Base-by-base conservation (phyloP, 2,113 vertebrate genomes). In the Tachycineta bicolor region DNA sequence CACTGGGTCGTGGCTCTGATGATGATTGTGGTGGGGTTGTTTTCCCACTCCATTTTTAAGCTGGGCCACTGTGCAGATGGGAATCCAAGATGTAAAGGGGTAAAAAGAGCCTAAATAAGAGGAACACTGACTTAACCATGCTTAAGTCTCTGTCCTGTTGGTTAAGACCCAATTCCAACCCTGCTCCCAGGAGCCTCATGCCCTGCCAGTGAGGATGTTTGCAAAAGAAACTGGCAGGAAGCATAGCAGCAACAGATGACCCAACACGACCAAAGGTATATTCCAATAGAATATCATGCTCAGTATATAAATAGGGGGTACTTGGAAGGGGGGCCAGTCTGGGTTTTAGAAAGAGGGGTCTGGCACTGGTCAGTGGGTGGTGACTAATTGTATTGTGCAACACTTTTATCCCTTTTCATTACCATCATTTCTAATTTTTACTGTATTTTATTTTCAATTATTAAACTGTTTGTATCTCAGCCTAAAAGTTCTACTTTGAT, bases 21-120 rank as follows among this genome's bases (percentile, higher is more conserved):
- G 39, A 70, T 2, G 1, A 44, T 10, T 70, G 21, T 82, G 22
- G 17, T 43, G 21, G 29, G 34, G n/a, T 50, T 75, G 47, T 84
- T 95, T 84, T 93, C 34, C 47, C 55, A 26, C 29, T 81, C 56
- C 24, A 7, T 91, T 76, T 75, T 85, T 87, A 79, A 76, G 22
- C 13, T n/a, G 9, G 24, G 17, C 10, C 9, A 41, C 11, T 26
- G 11, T 49, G 53, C 62, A 82, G 39, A 25, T 37, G 73, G 24
- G 34, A 93, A 63, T 50, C 29, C 29, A 82, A 43, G 34, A 84
- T 10, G 9, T 59, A 50, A 89, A 94, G 17, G 52, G 6, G 10
- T 76, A 52, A 83, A 81, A 78, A 77, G 14, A 91, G 3, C 16
- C 46, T 67, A 43, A 83, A 64, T 67, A 68, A 70, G n/a, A 77